phyloP scores from a whole-genome alignment of 2,888 invertebrate genomes.

The Mycalesis mineus region DNA sequence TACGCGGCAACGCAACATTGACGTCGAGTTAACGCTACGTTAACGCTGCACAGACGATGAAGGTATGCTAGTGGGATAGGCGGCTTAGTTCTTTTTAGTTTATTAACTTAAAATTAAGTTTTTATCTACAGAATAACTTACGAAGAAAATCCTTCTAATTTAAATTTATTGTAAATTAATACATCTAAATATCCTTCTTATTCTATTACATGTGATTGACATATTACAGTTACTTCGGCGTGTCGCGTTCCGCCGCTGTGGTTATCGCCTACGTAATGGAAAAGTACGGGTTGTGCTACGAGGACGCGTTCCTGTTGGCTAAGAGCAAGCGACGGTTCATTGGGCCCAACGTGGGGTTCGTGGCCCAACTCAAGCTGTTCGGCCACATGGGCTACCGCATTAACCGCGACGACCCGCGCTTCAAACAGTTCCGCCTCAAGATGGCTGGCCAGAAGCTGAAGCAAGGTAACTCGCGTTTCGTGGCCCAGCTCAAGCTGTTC shows the following conservation, averaged over 20 bases:
- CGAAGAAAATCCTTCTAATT: too few relatives aligned
- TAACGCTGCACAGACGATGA: too few relatives aligned
- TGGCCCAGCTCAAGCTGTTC: background rate
- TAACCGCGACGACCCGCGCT: conserved; percentile 83
- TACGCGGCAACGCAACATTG: too few relatives aligned
- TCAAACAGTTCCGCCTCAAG: conserved; percentile 86
- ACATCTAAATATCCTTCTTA: too few relatives aligned
- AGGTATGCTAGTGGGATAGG: too few relatives aligned
- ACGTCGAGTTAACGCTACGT: too few relatives aligned
- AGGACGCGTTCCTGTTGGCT: conserved; percentile 83
- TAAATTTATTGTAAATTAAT: too few relatives aligned
- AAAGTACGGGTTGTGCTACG: conserved; percentile 84
- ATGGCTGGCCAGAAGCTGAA: conserved; percentile 89
- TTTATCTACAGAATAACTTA: too few relatives aligned
- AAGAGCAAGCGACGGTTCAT: conserved; percentile 84
- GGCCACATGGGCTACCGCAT: conserved; percentile 86
- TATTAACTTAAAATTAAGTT: too few relatives aligned
- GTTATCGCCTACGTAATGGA: conserved; percentile 94
- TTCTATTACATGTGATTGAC: background rate
- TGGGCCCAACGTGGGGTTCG: conserved; percentile 89
- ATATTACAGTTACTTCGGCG: conserved; percentile 86
- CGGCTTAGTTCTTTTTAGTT: too few relatives aligned
- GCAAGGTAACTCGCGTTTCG: conserved; percentile 73
- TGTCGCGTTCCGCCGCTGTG: conserved; percentile 92
- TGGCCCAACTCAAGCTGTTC: conserved; percentile 87